Percentiles rank a stretch among this genome's conserved stretches.
phyloP scores from a whole-genome alignment of 2,797 vertebrate genomes.

The Sebastes matsubarae region DNA sequence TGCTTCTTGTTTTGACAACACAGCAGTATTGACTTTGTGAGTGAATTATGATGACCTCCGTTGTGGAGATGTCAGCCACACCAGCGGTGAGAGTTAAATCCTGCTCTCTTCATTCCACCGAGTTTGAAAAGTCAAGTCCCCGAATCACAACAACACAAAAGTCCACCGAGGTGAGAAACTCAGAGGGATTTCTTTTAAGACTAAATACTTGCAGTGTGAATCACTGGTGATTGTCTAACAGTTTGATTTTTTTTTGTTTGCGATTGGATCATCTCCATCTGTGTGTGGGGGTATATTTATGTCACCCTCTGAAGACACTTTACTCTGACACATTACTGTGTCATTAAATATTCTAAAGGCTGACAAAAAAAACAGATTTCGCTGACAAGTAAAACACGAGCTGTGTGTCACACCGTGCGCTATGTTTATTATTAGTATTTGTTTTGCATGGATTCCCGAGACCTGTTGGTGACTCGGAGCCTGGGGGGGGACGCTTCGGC shows the following conservation, averaged over 20 bases:
- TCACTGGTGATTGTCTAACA: neutral
- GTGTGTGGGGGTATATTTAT: slow-evolving; percentile 31
- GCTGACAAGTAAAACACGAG: slow-evolving; percentile 26
- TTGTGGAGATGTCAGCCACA: slow-evolving; percentile 56
- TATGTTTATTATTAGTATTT: slow-evolving; percentile 62
- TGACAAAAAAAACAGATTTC: slow-evolving; percentile 4
- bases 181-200: neutral
- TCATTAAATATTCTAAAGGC: slow-evolving; percentile 38
- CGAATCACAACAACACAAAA: neutral
- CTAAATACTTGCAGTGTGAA: neutral
- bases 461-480: slow-evolving; percentile 61
- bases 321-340: slow-evolving; percentile 37
- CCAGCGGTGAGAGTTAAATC: slow-evolving; percentile 45
- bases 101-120: slow-evolving; percentile 10
- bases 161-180: neutral
- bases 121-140: slow-evolving; percentile 32
- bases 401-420: slow-evolving; percentile 5
- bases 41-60: slow-evolving; percentile 69
- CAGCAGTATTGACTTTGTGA: slow-evolving; percentile 65
- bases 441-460: slow-evolving; percentile 54
- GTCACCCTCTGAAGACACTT: slow-evolving; percentile 24
- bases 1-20: slow-evolving; percentile 59
- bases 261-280: slow-evolving; percentile 21
- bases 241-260: neutral
- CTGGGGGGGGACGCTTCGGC: slow-evolving; percentile 19